These are phyloP conservation scores for Goniozus legneri DNA, from an alignment of 1,140 invertebrate species.

Conservation along the genomic window DNA sequence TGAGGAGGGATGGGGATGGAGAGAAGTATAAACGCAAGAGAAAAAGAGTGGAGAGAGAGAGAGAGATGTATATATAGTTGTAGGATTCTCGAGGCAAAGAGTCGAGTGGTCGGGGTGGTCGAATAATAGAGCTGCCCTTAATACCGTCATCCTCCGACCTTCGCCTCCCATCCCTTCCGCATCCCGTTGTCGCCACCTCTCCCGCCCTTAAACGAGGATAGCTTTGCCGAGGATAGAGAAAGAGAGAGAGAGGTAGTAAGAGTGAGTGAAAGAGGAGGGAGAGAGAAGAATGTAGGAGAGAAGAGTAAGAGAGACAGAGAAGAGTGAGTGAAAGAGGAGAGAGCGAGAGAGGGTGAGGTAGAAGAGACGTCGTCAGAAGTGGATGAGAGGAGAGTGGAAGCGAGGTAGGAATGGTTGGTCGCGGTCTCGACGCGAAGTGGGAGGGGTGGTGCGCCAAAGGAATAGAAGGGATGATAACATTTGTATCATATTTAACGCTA, in stretches of 20 bases:
- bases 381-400: slow-evolving; percentile 16
- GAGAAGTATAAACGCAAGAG: slow-evolving; percentile 1
- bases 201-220: not conserved
- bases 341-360: slow-evolving; percentile 9
- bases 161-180: slow-evolving; percentile 23
- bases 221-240: not conserved
- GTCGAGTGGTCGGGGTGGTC: slow-evolving; percentile 42
- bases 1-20: slow-evolving; percentile 7
- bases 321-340: slow-evolving; percentile 13
- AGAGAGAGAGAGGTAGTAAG: slow-evolving; percentile 5
- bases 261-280: not conserved
- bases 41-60: slow-evolving; percentile 12
- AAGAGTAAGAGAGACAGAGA: slow-evolving; percentile 9
- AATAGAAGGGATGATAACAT: slow-evolving; percentile 51
- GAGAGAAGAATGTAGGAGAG: too few species aligned
- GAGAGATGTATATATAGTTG: slow-evolving; percentile 27
- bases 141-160: slow-evolving; percentile 38
- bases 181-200: not conserved
- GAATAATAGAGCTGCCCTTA: slow-evolving; percentile 46
- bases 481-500: slow-evolving; percentile 53
- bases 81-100: slow-evolving; percentile 37
- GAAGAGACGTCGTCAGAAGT: too few species aligned
- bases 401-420: slow-evolving; percentile 14
- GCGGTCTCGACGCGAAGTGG: slow-evolving; percentile 9
- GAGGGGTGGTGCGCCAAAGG: slow-evolving; percentile 25